phyloP scores from a whole-genome alignment of 2,797 vertebrate genomes.

The Poeciliopsis gracilis region DNA sequence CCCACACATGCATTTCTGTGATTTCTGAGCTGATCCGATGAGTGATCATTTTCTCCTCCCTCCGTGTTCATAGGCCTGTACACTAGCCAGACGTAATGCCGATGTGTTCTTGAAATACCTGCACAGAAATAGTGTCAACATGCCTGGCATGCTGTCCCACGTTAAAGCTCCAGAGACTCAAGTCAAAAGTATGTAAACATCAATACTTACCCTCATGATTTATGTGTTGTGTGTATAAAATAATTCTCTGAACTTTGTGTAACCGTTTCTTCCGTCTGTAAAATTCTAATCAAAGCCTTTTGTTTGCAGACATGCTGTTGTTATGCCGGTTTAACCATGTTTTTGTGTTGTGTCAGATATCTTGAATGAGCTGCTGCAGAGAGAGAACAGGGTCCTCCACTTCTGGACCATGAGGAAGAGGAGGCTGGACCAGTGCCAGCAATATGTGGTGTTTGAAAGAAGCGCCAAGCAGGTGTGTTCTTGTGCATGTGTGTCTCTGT shows the following conservation, averaged over 20 bases:
- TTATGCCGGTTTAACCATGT: not conserved
- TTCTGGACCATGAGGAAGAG: constrained; percentile 99
- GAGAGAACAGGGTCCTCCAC: constrained; percentile 96
- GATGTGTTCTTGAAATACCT: constrained; percentile 95
- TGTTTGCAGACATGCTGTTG: too few species aligned
- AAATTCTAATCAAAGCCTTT: not conserved
- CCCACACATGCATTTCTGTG: not conserved
- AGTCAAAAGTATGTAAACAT: constrained; percentile 89
- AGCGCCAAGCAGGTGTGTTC: constrained; percentile 93
- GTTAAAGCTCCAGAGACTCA: constrained; percentile 93
- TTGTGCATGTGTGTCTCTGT: not conserved
- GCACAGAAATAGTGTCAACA: constrained; percentile 94
- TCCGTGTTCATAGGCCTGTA: constrained; percentile 84
- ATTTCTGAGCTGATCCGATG: not conserved
- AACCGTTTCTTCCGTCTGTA: not conserved
- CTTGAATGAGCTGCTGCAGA: constrained; percentile 95
- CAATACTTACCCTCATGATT: not conserved
- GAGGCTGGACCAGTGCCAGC: constrained; percentile 95
- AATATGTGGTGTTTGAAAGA: constrained; percentile 96
- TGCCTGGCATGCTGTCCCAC: constrained; percentile 94
- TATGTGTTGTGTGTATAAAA: not conserved
- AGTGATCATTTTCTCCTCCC: not conserved
- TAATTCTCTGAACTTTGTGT: not conserved
- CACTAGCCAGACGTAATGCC: constrained; percentile 89
- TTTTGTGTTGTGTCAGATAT: constrained; percentile 83